Base-by-base conservation (phyloP, 2,888 invertebrate genomes). In the Drosophila pseudotalamancana region DNA sequence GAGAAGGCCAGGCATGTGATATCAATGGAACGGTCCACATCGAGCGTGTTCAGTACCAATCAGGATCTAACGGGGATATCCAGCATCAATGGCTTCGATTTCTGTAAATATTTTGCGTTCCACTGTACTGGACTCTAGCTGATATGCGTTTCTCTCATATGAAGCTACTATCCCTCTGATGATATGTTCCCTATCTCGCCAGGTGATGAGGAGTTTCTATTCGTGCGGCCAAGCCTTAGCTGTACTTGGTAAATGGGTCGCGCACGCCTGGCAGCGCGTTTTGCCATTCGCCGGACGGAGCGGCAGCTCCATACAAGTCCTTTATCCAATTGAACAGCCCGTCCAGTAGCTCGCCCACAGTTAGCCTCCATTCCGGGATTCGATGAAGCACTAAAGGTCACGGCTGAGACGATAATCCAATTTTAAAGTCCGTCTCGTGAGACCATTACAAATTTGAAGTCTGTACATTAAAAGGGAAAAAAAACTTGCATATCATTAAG, bases 231-330 rank as follows among this genome's bases (percentile, higher is more conserved):
- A 23, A 48, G 46, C 27, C 5, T 9, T 32, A 63, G 66, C 25
- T 66, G 40, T 31, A 31, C 16, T 45, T 71, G 48, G 71, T 71
- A 49, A 27, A 18, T 27, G 39, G 49, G 0, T 49, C 4, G 18
- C 18, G 4, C 16, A 19, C 2, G 6, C 4, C 19, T 16, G 14
- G 18, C 18, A 23, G 4, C 32, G 32, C 23, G 1, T 19, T 6
- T 6, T 14, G 0, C 14, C 59, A 1, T 25, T 11, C 5, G 6
- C 1, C 12, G 2, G 59, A n/a, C 3, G 12, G 4, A 8, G 1
- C 16, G 5, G 3, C 11, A n/a, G 2, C n/a, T 5, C 4, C 4
- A 2, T 4, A 3, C 6, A 6, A 6, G 19, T 5, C 1, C 14
- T 19, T 0, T 9, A 6, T 3, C n/a, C 1, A 18, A 12, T 18